Percentiles rank a stretch among this genome's conserved stretches.
Evolutionary conservation across 2,797 vertebrate species (phyloP).

Genomic region (Lophotriccus pileatus): DNA sequence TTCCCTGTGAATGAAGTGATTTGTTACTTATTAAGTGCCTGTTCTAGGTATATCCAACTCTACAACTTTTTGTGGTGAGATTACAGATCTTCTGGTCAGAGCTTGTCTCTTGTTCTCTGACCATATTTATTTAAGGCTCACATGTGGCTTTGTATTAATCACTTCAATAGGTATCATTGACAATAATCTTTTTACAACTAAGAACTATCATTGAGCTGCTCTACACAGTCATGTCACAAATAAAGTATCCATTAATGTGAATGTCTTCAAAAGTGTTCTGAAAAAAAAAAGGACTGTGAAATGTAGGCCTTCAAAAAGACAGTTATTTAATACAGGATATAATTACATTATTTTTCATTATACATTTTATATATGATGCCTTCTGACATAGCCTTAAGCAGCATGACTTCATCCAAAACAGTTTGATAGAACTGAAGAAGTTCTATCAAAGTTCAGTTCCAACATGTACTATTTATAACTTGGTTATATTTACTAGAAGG

Average conservation of each 20-base stretch:
- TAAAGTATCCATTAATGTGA: not conserved
- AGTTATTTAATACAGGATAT: not conserved
- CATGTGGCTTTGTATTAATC: not conserved
- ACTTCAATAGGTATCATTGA: not conserved
- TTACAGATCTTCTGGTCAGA: not conserved
- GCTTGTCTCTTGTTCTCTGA: not conserved
- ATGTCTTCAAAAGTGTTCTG: not conserved
- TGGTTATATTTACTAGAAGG: conserved; percentile 8
- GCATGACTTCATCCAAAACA: not conserved
- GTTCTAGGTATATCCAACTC: not conserved
- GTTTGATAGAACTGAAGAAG: not conserved
- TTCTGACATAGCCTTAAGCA: not conserved
- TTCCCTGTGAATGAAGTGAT: not conserved
- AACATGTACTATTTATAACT: not conserved
- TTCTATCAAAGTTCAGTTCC: not conserved
- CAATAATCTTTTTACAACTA: not conserved
- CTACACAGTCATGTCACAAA: not conserved
- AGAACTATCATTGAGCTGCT: not conserved
- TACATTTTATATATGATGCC: not conserved
- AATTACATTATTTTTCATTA: not conserved
- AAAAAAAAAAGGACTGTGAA: not conserved
- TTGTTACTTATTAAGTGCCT: not conserved
- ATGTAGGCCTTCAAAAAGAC: not conserved
- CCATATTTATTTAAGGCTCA: not conserved
- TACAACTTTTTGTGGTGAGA: not conserved